Evolutionary conservation across 2,888 invertebrate genomes (phyloP).

Genomic region (Apamea crenata): DNA sequence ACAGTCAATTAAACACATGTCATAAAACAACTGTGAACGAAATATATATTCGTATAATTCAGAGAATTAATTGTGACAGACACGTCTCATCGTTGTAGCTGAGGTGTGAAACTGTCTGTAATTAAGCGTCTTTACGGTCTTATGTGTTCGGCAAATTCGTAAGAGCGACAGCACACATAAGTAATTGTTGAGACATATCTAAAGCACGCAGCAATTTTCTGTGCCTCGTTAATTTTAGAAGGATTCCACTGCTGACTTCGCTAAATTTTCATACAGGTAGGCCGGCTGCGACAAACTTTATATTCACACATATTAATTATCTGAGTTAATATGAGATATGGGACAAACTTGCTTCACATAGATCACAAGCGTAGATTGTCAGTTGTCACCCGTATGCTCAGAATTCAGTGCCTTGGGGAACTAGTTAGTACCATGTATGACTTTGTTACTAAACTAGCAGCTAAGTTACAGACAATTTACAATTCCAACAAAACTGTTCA

Average conservation of each 20-base stretch:
- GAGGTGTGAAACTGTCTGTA: conserved; percentile 43
- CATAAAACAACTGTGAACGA: conserved; percentile 44
- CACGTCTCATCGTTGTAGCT: conserved; percentile 25
- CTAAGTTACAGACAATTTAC: conserved; percentile 43
- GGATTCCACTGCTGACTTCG: conserved; percentile 36
- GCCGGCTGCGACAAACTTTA: conserved; percentile 23
- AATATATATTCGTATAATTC: conserved; percentile 17
- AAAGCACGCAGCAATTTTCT: conserved; percentile 30
- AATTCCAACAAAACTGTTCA: conserved; percentile 52
- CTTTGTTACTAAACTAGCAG: conserved; percentile 23
- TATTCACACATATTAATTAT: conserved; percentile 48
- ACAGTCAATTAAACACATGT: conserved; percentile 42
- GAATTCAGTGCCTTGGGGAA: background rate
- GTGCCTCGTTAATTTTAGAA: conserved; percentile 51
- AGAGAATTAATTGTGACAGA: conserved; percentile 46
- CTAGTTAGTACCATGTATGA: conserved; percentile 29
- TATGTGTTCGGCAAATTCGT: conserved; percentile 15
- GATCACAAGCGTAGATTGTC: conserved; percentile 19
- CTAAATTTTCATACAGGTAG: conserved; percentile 36
- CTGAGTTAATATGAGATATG: conserved; percentile 15
- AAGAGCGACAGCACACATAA: conserved; percentile 28
- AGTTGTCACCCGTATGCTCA: conserved; percentile 4
- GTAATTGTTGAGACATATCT: conserved; percentile 51
- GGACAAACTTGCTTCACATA: conserved; percentile 16
- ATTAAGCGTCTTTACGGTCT: conserved; percentile 37